These are phyloP conservation scores for Leucophora obtusa DNA, from an alignment of 2,888 invertebrate genomes.

Conservation along the genomic window DNA sequence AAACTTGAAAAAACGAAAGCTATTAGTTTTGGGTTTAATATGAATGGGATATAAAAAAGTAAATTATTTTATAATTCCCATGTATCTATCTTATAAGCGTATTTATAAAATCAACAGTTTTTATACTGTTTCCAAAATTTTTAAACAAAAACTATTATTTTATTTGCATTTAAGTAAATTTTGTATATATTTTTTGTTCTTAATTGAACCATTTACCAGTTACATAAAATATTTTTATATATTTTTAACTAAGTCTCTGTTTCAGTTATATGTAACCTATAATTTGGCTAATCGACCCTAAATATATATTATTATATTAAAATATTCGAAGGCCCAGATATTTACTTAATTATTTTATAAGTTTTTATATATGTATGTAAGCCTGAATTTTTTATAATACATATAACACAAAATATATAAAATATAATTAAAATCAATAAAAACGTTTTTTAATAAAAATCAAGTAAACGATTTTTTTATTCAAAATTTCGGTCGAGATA, in stretches of 20 bases:
- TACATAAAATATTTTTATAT: too few species aligned
- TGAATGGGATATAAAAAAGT: too few species aligned
- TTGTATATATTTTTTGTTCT: not conserved
- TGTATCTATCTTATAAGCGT: not conserved
- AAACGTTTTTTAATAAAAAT: not conserved
- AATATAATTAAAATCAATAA: constrained; percentile 27
- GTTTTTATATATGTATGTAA: constrained; percentile 38
- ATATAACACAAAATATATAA: constrained; percentile 21
- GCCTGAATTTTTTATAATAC: not conserved
- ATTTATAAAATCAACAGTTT: not conserved
- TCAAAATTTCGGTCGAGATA: too few species aligned
- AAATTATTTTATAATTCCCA: constrained; percentile 40
- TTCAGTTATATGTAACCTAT: not conserved
- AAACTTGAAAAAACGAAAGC: too few species aligned
- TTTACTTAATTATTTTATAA: constrained; percentile 61
- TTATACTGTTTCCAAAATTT: not conserved
- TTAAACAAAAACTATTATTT: not conserved
- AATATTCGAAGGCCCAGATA: constrained; percentile 32
- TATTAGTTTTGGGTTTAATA: too few species aligned
- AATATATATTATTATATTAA: not conserved
- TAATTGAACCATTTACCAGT: not conserved
- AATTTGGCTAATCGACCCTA: not conserved
- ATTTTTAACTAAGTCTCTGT: too few species aligned
- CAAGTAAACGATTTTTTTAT: not conserved
- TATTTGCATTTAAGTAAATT: not conserved